phyloP scores from a whole-genome alignment of 2,113 vertebrate species.

The Rhodinocichla rosea region DNA sequence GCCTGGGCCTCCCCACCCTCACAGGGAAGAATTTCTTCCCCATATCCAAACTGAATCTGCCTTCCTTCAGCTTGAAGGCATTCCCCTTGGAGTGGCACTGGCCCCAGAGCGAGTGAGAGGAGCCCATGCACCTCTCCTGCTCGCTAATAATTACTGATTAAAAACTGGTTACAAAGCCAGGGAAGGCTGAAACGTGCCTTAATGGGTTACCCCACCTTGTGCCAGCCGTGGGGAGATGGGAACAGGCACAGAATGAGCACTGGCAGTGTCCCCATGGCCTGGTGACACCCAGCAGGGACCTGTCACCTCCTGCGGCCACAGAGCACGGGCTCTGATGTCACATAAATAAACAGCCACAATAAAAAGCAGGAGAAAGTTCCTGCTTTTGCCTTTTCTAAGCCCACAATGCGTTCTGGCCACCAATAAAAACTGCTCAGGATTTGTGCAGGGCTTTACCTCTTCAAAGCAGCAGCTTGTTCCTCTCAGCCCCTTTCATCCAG shows the following conservation, averaged over 20 bases:
- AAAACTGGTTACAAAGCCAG: slow-evolving; percentile 89
- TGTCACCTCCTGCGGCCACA: not conserved
- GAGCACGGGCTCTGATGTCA: not conserved
- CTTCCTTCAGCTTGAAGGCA: not conserved
- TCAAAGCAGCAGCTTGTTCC: not conserved
- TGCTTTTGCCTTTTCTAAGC: not conserved
- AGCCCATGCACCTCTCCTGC: slow-evolving; percentile 71
- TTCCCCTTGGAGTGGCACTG: slow-evolving; percentile 69
- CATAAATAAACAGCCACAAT: not conserved
- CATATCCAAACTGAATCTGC: not conserved
- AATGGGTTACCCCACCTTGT: slow-evolving; percentile 78
- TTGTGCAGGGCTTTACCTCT: not conserved
- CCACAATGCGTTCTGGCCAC: accelerated
- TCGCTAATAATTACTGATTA: slow-evolving; percentile 90
- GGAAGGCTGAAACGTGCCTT: slow-evolving; percentile 87
- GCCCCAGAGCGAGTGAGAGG: slow-evolving; percentile 64
- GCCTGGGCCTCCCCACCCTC: not conserved
- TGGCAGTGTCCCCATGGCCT: not conserved
- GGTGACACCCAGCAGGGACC: not conserved
- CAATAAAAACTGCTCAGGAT: not conserved
- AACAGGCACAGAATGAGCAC: slow-evolving; percentile 41
- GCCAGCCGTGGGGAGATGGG: slow-evolving; percentile 42
- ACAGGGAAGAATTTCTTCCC: not conserved
- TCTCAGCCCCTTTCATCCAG: not conserved
- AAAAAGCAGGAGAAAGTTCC: not conserved